Evolutionary conservation across 2,888 invertebrate genomes (phyloP), one percentile per base, ranked within the genome.

Genomic region (Eulithis prunata): DNA sequence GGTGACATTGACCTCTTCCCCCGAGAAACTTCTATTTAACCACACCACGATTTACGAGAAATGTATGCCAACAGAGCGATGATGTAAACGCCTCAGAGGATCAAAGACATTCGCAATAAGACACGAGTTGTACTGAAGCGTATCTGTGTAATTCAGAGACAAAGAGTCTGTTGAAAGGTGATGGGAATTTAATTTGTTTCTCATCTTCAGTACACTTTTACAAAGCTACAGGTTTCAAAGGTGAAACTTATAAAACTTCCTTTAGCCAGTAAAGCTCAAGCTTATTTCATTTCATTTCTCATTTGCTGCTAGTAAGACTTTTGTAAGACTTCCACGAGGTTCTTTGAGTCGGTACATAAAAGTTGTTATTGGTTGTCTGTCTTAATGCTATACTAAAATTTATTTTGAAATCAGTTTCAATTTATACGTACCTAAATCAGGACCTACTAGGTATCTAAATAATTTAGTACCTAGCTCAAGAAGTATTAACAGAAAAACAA

Each of bases 1-100:
- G 76, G 78, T 81, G 89, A 87, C 88, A 88, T 89, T 89, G 90
- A 90, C 89, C 89, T 73, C 75, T 45, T 78, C 81, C 57, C 63
- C 56, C 54, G 71, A 79, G 78, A 78, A 78, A 81, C 77, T 78
- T 76, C 75, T 73, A 75, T 77, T 78, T 75, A 79, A 77, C 73
- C 72, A 64, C 66, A 64, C 70, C 62, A 63, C 68, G 69, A 73
- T 77, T 76, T 73, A 75, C 60, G 49, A 62, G 59, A 66, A 53
- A 70, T 72, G 55, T 66, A 67, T 67, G 71, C 32, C 61, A 69
- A 66, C 47, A 59, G 57, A 56, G 64, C 46, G 56, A 57, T 63
- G 56, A 62, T 65, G 46, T 62, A 55, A 58, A 49, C 63, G 58
- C 47, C 57, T 60, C 51, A 41, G 21, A n/a, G 49, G 57, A 13